phyloP scores from a whole-genome alignment of 2,888 invertebrate species.

The Lithosia quadra region DNA sequence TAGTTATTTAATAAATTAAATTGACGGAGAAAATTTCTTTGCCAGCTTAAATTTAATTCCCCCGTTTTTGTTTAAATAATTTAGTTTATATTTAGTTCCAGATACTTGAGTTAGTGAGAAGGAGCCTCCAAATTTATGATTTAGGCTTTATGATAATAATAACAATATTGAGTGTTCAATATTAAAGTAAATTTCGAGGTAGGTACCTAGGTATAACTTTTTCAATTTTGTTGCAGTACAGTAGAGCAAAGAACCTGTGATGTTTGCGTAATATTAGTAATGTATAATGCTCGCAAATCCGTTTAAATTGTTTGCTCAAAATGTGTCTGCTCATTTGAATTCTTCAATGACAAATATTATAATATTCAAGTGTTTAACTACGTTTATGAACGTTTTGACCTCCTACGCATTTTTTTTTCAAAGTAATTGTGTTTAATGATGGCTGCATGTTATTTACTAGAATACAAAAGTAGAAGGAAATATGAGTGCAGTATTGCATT shows the following conservation, averaged over 20 bases:
- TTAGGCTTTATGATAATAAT: not conserved
- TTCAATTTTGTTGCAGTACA: not conserved
- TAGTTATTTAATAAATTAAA: no score
- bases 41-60: not conserved
- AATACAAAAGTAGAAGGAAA: not conserved
- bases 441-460: not conserved
- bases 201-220: no score
- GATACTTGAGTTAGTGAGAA: not conserved
- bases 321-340: not conserved
- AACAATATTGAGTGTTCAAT: not conserved
- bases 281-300: not conserved
- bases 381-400: not conserved
- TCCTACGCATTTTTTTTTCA: not conserved
- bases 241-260: not conserved
- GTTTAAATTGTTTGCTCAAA: not conserved
- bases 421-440: not conserved
- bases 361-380: not conserved
- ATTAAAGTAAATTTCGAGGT: no score
- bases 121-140: no score
- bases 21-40: no score
- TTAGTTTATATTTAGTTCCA: not conserved
- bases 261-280: not conserved
- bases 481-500: constrained; percentile 28
- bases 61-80: not conserved
- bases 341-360: constrained; percentile 1